These are phyloP conservation scores for Argynnis bischoffii DNA, from an alignment of 2,888 invertebrate species.

Conservation along the genomic window DNA sequence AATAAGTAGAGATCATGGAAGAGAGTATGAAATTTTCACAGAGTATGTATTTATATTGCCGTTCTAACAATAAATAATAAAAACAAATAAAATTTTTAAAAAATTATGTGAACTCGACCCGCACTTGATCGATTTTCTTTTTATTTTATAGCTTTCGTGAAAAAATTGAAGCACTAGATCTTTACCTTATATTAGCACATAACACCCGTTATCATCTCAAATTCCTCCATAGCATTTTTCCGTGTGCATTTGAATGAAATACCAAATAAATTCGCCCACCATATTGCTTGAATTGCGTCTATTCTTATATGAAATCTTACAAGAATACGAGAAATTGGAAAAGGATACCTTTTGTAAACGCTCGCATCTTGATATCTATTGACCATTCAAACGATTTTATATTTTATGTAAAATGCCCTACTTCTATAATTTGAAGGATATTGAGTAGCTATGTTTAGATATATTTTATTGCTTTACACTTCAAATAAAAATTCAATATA, in stretches of 20 bases:
- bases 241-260: slow-evolving; percentile 16
- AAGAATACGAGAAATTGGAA: neutral
- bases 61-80: no score
- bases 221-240: slow-evolving; percentile 8
- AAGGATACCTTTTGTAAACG: slow-evolving; percentile 9
- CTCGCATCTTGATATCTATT: neutral
- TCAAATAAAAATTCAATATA: no score
- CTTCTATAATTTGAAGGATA: neutral
- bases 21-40: no score
- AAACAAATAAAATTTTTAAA: no score
- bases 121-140: no score
- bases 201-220: neutral
- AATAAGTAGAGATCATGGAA: no score
- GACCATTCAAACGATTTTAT: slow-evolving; percentile 6
- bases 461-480: no score
- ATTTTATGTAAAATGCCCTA: neutral
- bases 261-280: slow-evolving; percentile 1
- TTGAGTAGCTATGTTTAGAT: no score
- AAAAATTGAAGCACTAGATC: no score
- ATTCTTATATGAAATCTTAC: slow-evolving; percentile 13
- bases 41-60: no score
- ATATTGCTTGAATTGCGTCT: slow-evolving; percentile 13
- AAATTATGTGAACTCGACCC: no score
- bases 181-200: neutral
- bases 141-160: no score